Evolutionary conservation across 1,140 invertebrate species (phyloP).

Genomic region (Sycophaga agraensis): DNA sequence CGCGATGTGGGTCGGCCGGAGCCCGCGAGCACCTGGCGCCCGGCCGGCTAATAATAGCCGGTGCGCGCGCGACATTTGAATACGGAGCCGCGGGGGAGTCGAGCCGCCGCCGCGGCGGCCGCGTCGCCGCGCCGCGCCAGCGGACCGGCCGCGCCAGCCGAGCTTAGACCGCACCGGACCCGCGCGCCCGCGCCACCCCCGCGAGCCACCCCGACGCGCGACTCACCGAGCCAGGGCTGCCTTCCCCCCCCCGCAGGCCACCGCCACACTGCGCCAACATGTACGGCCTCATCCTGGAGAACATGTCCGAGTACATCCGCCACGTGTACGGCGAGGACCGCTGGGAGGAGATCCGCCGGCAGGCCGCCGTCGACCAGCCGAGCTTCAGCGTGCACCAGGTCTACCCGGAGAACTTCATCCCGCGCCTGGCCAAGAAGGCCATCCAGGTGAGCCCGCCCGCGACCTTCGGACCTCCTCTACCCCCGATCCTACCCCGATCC

Average conservation of each 20-base stretch:
- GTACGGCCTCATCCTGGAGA: slow-evolving; percentile 93
- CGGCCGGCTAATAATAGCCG: too few relatives aligned
- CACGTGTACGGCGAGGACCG: slow-evolving; percentile 87
- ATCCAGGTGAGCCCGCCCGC: slow-evolving; percentile 67
- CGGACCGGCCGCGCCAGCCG: too few relatives aligned
- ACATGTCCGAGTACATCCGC: slow-evolving; percentile 87
- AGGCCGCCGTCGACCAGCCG: slow-evolving; percentile 79
- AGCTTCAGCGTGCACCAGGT: slow-evolving; percentile 91
- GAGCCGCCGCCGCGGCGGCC: too few relatives aligned
- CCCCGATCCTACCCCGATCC: neutral
- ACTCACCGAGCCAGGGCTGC: neutral
- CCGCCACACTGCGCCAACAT: slow-evolving; percentile 60
- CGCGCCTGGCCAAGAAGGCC: slow-evolving; percentile 79
- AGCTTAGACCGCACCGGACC: neutral
- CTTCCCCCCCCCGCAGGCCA: neutral
- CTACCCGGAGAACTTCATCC: slow-evolving; percentile 87
- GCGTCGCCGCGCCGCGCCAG: too few relatives aligned
- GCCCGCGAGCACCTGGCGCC: too few relatives aligned
- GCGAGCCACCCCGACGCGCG: too few relatives aligned
- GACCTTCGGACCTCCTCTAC: neutral
- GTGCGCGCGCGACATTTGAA: too few relatives aligned
- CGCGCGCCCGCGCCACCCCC: neutral
- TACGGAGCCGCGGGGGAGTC: too few relatives aligned
- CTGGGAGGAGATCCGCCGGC: slow-evolving; percentile 83
- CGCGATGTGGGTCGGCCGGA: too few relatives aligned